Evolutionary conservation across 1,140 invertebrate species (phyloP).

Genomic region (Piezodorus guildinii): DNA sequence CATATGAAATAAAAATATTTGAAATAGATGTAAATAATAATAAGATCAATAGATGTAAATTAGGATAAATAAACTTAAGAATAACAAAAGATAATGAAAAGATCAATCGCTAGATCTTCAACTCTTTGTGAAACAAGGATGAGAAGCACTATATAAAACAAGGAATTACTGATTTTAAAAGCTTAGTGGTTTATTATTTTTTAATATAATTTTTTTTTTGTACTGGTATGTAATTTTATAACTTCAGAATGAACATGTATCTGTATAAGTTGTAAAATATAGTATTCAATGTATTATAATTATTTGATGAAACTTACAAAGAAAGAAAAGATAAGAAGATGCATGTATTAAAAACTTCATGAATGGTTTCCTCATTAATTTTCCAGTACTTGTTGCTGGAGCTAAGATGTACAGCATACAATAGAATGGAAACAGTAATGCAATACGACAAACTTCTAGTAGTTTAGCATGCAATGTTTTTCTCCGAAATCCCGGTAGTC

Average conservation of each 20-base stretch:
- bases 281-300: no score
- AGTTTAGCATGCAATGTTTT: conserved; percentile 56
- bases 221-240: neutral
- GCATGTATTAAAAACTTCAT: conserved; percentile 91
- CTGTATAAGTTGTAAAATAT: no score
- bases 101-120: conserved; percentile 57
- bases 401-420: conserved; percentile 69
- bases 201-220: neutral
- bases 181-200: no score
- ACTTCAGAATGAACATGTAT: neutral
- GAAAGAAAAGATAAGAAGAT: conserved; percentile 81
- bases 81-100: conserved; percentile 42
- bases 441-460: conserved; percentile 59
- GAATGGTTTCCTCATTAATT: conserved; percentile 76
- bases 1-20: no score
- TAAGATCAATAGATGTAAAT: no score
- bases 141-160: conserved; percentile 51
- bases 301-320: conserved; percentile 49
- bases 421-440: conserved; percentile 74
- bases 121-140: conserved; percentile 78
- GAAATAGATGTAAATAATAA: no score
- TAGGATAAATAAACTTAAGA: neutral
- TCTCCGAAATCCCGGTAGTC: conserved; percentile 73
- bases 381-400: conserved; percentile 60
- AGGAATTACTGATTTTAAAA: neutral